Evolutionary conservation across 2,113 vertebrate species (phyloP).

Genomic region (Mirounga angustirostris): DNA sequence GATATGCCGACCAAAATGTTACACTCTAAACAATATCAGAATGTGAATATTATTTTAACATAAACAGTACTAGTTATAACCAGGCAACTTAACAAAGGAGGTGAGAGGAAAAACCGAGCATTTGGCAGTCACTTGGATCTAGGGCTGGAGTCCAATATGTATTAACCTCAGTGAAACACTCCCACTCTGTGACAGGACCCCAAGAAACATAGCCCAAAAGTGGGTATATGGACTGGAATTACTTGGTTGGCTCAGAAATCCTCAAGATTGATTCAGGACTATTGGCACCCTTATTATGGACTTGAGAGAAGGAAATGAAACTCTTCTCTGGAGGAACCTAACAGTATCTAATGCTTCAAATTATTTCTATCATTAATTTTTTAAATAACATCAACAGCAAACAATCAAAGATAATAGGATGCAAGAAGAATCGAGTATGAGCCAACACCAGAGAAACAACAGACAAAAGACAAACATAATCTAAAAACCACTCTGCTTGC

Average conservation of each 20-base stretch:
- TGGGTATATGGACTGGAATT: neutral
- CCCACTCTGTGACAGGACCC: neutral
- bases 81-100: neutral
- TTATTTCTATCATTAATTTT: constrained; percentile 44
- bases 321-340: neutral
- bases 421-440: neutral
- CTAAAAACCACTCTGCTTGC: neutral
- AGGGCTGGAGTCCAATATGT: neutral
- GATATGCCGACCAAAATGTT: neutral
- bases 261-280: neutral
- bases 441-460: constrained; percentile 20
- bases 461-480: neutral
- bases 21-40: neutral
- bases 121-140: neutral
- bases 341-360: neutral
- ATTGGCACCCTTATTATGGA: neutral
- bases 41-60: neutral
- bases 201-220: neutral
- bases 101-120: neutral
- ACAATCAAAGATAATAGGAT: neutral
- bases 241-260: neutral
- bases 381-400: neutral
- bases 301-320: neutral
- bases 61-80: neutral
- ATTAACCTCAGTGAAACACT: neutral